These are phyloP conservation scores for Naso thynnoides DNA, from an alignment of 2,797 vertebrate genomes.

Conservation along the genomic window DNA sequence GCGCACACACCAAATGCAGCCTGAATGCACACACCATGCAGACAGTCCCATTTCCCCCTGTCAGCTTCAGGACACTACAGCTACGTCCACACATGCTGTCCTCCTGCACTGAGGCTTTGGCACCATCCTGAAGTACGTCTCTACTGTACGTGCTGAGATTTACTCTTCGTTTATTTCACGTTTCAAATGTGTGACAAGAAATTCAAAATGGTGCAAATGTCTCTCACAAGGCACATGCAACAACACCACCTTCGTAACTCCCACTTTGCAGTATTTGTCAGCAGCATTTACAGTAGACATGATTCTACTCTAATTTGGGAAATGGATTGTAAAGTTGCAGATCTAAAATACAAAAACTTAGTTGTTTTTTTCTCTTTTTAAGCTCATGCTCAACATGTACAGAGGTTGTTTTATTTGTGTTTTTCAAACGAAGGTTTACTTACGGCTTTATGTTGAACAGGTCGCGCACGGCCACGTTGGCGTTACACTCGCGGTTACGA, in stretches of 20 bases:
- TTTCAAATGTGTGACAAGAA: not conserved
- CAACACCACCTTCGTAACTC: constrained; percentile 7
- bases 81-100: constrained; percentile 37
- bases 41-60: constrained; percentile 47
- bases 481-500: constrained; percentile 86
- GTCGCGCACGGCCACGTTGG: constrained; percentile 87
- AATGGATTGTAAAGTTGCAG: not conserved
- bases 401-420: not conserved
- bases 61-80: not conserved
- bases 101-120: constrained; percentile 44
- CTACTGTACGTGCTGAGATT: not conserved
- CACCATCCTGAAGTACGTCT: constrained; percentile 51
- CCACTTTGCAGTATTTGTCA: not conserved
- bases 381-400: not conserved
- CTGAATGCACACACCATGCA: constrained; percentile 76
- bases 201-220: constrained; percentile 61
- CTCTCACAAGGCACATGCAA: constrained; percentile 50
- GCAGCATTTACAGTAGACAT: not conserved
- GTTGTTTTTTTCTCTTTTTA: not conserved
- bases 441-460: constrained; percentile 98
- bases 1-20: constrained; percentile 59
- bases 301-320: not conserved
- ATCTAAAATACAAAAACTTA: not conserved
- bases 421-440: constrained; percentile 72
- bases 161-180: not conserved